Conservation (phyloP, 1,140 invertebrate species). For the Ceratoteleas bidentatus region DNA sequence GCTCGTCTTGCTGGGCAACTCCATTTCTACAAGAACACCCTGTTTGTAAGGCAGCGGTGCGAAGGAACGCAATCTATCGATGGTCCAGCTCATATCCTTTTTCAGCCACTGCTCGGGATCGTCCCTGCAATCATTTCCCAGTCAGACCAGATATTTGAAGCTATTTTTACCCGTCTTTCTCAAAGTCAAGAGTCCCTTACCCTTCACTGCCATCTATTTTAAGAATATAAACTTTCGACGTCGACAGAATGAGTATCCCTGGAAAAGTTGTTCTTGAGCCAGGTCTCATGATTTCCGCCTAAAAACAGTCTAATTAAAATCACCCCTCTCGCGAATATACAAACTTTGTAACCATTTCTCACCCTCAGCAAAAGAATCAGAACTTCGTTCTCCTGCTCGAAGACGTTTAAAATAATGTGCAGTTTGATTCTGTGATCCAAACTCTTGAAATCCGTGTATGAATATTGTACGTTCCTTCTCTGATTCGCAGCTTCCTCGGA, state of each 20-base stretch:
- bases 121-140: conserved; percentile 61
- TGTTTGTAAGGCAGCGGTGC: conserved; percentile 79
- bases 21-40: conserved; percentile 76
- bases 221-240: conserved; percentile 81
- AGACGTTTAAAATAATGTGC: conserved; percentile 82
- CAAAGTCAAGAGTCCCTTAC: too few relatives aligned
- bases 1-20: conserved; percentile 70
- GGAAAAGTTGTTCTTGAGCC: conserved; percentile 70
- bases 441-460: conserved; percentile 82
- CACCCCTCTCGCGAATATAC: too few relatives aligned
- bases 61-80: conserved; percentile 76
- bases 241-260: conserved; percentile 83
- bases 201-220: conserved; percentile 79
- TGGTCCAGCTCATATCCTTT: conserved; percentile 78
- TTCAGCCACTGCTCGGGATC: conserved; percentile 78
- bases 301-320: not conserved
- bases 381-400: conserved; percentile 82
- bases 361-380: conserved; percentile 82
- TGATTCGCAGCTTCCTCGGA: conserved; percentile 68
- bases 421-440: conserved; percentile 84
- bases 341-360: too few relatives aligned
- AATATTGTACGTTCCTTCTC: conserved; percentile 79
- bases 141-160: too few relatives aligned
- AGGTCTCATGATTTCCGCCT: conserved; percentile 79
- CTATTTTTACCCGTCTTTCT: too few relatives aligned